Conservation (phyloP, 2,797 vertebrate species). For the Cyprinodon diabolis region DNA sequence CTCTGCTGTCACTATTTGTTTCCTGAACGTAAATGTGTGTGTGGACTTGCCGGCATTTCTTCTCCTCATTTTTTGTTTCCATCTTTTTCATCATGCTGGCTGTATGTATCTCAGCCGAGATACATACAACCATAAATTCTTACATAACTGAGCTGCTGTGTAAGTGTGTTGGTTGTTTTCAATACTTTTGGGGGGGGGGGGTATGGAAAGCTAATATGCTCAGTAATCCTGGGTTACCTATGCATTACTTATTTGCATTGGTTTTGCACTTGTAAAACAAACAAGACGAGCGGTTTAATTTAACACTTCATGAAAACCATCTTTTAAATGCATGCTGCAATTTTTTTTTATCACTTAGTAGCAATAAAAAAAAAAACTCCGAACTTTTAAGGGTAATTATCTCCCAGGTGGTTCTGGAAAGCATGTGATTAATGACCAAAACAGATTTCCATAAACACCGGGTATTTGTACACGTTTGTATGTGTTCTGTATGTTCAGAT, state of each 20-base stretch:
- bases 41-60: constrained; percentile 30
- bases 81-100: constrained; percentile 19
- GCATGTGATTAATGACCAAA: neutral
- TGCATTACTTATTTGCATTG: no score
- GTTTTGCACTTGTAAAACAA: no score
- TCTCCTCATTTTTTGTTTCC: constrained; percentile 24
- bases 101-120: constrained; percentile 28
- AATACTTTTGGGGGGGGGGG: constrained; percentile 2
- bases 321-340: neutral
- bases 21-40: constrained; percentile 20
- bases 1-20: constrained; percentile 49
- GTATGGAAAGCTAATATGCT: neutral
- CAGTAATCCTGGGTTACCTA: neutral
- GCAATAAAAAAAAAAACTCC: neutral
- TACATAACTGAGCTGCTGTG: constrained; percentile 59
- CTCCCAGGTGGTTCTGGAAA: no score
- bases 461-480: constrained; percentile 27
- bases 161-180: constrained; percentile 35
- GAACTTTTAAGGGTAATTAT: neutral
- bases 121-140: constrained; percentile 49
- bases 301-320: neutral
- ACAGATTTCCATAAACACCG: neutral
- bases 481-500: constrained; percentile 25
- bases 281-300: no score
- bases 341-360: neutral